A percentile compares a stretch with the other conserved stretches of the same genome.
phyloP scores from a whole-genome alignment of 1,140 invertebrate genomes.

The Papilio helenus region DNA sequence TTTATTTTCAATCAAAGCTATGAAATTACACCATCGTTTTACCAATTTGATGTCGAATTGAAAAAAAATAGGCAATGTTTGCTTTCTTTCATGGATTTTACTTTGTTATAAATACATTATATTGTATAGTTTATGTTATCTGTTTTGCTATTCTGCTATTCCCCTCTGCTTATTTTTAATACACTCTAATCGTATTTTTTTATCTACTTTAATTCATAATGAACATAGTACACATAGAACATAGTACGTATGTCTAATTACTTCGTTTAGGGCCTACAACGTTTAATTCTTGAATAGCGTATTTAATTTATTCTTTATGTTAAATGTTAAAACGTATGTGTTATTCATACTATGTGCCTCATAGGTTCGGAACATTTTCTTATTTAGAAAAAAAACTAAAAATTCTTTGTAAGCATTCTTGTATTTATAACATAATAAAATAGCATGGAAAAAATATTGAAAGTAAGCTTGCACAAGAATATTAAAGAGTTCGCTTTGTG shows the following conservation, averaged over 20 bases:
- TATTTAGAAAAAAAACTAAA: background rate
- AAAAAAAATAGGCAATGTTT: background rate
- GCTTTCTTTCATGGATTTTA: background rate
- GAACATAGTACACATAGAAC: background rate
- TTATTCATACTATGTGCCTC: background rate
- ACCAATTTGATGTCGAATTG: background rate
- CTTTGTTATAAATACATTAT: constrained; percentile 2
- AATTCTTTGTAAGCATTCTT: background rate
- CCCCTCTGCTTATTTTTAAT: background rate
- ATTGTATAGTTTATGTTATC: background rate
- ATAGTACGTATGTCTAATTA: background rate
- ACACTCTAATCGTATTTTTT: background rate
- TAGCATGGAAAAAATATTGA: background rate
- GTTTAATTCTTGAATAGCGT: background rate
- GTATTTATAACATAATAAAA: constrained; percentile 1
- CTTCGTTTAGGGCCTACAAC: no score
- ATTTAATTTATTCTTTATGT: background rate
- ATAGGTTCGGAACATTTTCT: background rate
- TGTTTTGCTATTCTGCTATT: no score
- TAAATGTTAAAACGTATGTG: no score
- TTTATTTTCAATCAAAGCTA: background rate
- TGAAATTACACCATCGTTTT: background rate
- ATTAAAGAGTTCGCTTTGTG: constrained; percentile 10
- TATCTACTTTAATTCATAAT: background rate
- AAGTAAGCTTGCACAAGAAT: background rate